Conservation (phyloP, 2,888 invertebrate genomes). For the Tillus elongatus region DNA sequence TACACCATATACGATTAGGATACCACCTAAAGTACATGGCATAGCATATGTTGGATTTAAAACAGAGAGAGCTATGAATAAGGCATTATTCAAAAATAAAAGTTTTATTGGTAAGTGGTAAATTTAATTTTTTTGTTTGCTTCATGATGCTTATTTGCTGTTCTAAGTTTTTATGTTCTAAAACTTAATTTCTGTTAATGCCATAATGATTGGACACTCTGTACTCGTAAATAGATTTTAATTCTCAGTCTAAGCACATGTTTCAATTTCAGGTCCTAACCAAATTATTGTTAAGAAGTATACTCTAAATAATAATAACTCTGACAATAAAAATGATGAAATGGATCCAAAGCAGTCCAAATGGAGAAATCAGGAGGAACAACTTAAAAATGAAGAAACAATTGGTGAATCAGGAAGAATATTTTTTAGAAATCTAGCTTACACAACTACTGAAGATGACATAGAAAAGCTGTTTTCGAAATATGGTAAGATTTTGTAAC, state of each 20-base stretch:
- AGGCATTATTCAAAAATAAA: conserved; percentile 74
- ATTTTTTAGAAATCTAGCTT: conserved; percentile 85
- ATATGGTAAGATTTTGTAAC: conserved; percentile 53
- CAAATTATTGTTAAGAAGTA: conserved; percentile 5
- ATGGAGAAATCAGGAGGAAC: conserved; percentile 56
- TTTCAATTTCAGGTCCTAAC: no score
- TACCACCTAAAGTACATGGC: conserved; percentile 69
- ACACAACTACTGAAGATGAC: conserved; percentile 77
- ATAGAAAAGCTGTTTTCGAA: conserved; percentile 71
- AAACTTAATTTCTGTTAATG: no score
- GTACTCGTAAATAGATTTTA: no score
- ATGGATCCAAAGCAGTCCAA: conserved; percentile 37
- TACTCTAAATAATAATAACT: conserved; percentile 28
- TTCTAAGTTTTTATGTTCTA: no score
- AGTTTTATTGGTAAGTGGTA: conserved; percentile 74
- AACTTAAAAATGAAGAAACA: conserved; percentile 61
- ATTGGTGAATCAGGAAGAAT: conserved; percentile 87
- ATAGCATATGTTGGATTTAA: conserved; percentile 89
- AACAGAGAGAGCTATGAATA: conserved; percentile 67
- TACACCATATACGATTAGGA: conserved; percentile 66
- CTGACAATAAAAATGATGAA: conserved; percentile 30
- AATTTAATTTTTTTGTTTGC: conserved; percentile 13
- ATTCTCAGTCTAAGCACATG: no score
- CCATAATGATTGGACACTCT: no score
- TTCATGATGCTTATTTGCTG: no score